Conservation (phyloP, 2,797 vertebrate species). For the Clarias pachynema region DNA sequence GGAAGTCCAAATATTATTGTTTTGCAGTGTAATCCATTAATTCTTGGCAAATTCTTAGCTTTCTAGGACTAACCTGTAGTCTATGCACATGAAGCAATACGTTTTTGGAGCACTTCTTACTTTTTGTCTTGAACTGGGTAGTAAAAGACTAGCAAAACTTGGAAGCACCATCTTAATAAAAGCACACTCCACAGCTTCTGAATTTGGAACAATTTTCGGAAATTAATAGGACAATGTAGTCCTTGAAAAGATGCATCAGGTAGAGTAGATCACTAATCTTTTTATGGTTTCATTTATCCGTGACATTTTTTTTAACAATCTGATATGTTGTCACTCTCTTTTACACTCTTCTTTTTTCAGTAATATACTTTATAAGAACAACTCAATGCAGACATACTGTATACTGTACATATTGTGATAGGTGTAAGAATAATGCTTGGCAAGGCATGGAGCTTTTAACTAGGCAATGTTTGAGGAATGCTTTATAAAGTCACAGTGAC, state of each 20-base stretch:
- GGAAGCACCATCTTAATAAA: background rate
- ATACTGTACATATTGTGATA: background rate
- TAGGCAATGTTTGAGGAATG: background rate
- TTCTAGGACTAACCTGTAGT: background rate
- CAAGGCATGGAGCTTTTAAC: background rate
- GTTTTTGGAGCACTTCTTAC: background rate
- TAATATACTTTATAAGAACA: background rate
- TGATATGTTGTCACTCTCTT: background rate
- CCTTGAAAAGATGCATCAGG: background rate
- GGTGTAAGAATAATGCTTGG: background rate
- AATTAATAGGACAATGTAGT: constrained; percentile 5
- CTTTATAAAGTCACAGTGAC: background rate
- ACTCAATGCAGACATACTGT: background rate
- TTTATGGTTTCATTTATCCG: background rate
- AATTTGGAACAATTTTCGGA: background rate
- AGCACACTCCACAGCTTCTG: background rate
- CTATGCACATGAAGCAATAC: no score
- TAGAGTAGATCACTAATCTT: background rate
- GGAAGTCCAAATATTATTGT: no score
- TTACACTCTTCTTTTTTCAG: background rate
- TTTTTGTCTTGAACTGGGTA: background rate
- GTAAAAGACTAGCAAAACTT: background rate
- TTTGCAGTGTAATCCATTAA: background rate
- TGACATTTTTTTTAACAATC: background rate
- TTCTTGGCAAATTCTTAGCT: background rate